A percentile compares a stretch with the other conserved stretches of the same genome.
Evolutionary conservation across 1,140 invertebrate genomes (phyloP).

Genomic region (Lepidotrigona ventralis): DNA sequence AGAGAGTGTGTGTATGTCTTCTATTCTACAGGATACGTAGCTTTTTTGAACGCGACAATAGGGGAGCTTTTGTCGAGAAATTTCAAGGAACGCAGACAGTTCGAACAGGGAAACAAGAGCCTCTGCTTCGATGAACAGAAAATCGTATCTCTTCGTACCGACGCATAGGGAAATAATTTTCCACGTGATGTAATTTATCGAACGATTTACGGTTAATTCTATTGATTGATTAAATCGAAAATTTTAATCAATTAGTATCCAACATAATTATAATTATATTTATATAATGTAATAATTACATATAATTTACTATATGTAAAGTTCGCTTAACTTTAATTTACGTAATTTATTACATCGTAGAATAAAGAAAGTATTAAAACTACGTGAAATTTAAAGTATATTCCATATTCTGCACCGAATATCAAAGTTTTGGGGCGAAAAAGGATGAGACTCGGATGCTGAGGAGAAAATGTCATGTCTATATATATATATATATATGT

Average conservation of each 20-base stretch:
- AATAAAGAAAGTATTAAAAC: not conserved
- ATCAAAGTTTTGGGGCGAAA: not conserved
- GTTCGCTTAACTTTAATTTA: too few species aligned
- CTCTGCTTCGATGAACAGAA: not conserved
- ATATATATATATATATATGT: too few species aligned
- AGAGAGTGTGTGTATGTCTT: not conserved
- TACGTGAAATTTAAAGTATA: not conserved
- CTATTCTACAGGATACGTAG: not conserved
- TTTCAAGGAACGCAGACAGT: not conserved
- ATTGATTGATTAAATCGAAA: too few species aligned
- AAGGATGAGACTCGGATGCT: not conserved
- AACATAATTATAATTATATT: too few species aligned
- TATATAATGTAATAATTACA: too few species aligned
- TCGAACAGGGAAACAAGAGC: not conserved
- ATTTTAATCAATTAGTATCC: too few species aligned
- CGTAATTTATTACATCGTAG: too few species aligned
- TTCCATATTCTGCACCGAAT: not conserved
- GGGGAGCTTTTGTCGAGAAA: not conserved
- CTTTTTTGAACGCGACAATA: not conserved
- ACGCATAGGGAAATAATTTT: too few species aligned
- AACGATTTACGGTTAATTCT: too few species aligned
- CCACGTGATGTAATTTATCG: too few species aligned
- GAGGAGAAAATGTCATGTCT: too few species aligned
- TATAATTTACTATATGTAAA: too few species aligned
- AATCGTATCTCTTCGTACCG: not conserved